phyloP scores from a whole-genome alignment of 2,113 vertebrate species.

The Anoura caudifer region DNA sequence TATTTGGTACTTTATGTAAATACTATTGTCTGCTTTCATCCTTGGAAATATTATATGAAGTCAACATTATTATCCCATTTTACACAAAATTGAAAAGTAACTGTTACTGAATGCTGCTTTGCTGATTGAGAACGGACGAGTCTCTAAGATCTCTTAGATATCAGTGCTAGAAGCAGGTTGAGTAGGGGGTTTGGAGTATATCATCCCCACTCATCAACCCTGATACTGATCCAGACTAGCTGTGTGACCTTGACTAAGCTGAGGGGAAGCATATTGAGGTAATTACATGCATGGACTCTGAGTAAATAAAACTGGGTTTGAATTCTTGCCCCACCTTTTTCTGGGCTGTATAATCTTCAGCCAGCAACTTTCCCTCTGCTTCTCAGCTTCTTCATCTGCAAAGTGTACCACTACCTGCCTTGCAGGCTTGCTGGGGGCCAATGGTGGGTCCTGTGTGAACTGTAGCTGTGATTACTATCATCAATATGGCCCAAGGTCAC shows the following conservation, averaged over 20 bases:
- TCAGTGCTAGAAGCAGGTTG: neutral
- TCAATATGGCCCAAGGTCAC: accelerated
- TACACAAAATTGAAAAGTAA: neutral
- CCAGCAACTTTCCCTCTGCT: neutral
- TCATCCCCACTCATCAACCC: neutral
- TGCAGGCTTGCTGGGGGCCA: neutral
- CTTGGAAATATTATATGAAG: neutral
- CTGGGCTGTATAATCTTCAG: neutral
- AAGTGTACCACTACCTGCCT: neutral
- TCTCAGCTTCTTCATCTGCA: neutral
- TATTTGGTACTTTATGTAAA: neutral
- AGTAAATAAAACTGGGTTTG: neutral
- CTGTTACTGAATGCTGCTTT: neutral
- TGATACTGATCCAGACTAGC: neutral
- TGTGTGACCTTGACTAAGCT: neutral
- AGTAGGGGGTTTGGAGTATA: neutral
- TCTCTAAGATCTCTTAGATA: neutral
- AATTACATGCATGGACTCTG: neutral
- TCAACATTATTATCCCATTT: neutral
- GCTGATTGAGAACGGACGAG: neutral
- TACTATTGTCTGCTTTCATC: neutral
- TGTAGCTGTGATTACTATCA: neutral
- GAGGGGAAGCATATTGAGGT: neutral
- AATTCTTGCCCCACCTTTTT: neutral
- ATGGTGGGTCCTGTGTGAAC: too few species aligned